Conservation (phyloP, 1,140 invertebrate genomes). For the Drosophila ercepeae region DNA sequence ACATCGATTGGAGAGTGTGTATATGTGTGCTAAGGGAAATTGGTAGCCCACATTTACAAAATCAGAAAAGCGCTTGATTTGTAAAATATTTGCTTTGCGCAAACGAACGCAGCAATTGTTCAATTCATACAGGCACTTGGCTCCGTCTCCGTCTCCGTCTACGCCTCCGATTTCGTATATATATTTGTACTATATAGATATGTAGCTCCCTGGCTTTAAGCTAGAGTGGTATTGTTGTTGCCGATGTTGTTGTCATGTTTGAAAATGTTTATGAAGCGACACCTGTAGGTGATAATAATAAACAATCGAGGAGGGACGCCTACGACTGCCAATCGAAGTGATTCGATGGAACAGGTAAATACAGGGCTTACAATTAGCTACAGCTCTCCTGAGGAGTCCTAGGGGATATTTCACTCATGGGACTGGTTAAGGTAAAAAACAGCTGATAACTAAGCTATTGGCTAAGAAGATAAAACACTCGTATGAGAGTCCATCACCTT, state of each 20-base stretch:
- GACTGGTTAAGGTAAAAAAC: background rate
- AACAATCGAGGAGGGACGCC: conserved; percentile 75
- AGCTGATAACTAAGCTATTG: background rate
- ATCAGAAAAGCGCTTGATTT: conserved; percentile 83
- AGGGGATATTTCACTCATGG: background rate
- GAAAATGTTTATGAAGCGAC: conserved; percentile 81
- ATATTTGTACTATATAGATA: background rate
- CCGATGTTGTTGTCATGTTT: conserved; percentile 53
- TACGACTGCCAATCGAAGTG: conserved; percentile 67
- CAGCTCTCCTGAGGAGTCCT: background rate
- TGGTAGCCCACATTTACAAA: conserved; percentile 83
- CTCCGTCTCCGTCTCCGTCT: conserved; percentile 9
- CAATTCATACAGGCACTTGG: conserved; percentile 66
- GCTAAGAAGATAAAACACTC: background rate
- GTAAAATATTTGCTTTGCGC: conserved; percentile 82
- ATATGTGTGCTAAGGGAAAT: conserved; percentile 75
- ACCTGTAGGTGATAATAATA: conserved; percentile 82
- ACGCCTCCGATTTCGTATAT: conserved; percentile 18
- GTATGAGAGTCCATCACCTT: background rate
- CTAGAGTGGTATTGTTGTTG: conserved; percentile 26
- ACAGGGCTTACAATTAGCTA: conserved; percentile 54
- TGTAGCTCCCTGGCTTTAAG: conserved; percentile 29
- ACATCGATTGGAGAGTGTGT: conserved; percentile 16
- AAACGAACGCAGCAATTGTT: conserved; percentile 82
- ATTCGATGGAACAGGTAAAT: conserved; percentile 31